These are phyloP conservation scores for Luperina testacea DNA, from an alignment of 2,888 invertebrate genomes.

Conservation along the genomic window DNA sequence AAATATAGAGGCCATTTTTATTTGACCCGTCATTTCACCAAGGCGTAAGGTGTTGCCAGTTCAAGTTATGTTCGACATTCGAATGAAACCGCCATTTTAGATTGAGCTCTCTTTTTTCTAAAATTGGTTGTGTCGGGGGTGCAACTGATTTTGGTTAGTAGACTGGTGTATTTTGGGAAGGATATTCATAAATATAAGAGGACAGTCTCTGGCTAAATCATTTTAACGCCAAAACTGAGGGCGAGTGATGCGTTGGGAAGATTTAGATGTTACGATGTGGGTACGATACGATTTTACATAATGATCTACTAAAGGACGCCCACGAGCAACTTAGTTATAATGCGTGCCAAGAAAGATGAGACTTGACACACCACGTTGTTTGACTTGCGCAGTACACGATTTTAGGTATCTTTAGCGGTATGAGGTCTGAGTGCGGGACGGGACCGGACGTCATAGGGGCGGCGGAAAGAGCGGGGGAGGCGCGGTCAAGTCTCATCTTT, in stretches of 20 bases:
- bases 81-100: slow-evolving; percentile 5
- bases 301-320: no score
- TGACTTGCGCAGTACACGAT: no score
- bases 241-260: slow-evolving; percentile 71
- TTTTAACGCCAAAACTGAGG: slow-evolving; percentile 86
- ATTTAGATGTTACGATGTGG: slow-evolving; percentile 69
- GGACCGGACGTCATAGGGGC: no score
- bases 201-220: slow-evolving; percentile 82
- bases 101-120: slow-evolving; percentile 27
- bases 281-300: slow-evolving; percentile 42
- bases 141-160: slow-evolving; percentile 63
- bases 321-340: no score
- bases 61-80: slow-evolving; percentile 62
- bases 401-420: no score
- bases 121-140: slow-evolving; percentile 15
- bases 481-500: no score
- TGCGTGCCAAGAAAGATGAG: no score
- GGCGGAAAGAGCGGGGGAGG: no score
- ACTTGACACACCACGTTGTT: no score
- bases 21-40: slow-evolving; percentile 27
- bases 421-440: no score
- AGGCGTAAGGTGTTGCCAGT: slow-evolving; percentile 17
- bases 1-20: slow-evolving; percentile 53
- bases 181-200: slow-evolving; percentile 78
- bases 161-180: slow-evolving; percentile 75